Evolutionary conservation across 2,797 vertebrate species (phyloP).

Genomic region (Calcarius lapponicus): DNA sequence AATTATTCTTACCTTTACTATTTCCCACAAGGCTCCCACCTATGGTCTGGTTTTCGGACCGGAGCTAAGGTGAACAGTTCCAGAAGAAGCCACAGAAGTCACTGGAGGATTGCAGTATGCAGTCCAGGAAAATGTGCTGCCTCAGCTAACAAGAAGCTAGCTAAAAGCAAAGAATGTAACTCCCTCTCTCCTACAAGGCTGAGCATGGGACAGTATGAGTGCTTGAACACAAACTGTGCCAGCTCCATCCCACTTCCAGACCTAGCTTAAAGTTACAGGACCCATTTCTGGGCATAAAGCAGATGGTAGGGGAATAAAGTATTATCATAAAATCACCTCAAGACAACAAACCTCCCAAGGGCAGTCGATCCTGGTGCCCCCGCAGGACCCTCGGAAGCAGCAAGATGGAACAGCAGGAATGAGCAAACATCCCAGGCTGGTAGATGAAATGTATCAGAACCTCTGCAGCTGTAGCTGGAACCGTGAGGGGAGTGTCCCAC

Average conservation of each 20-base stretch:
- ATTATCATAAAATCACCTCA: background rate
- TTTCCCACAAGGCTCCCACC: background rate
- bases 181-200: background rate
- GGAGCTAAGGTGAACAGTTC: background rate
- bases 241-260: background rate
- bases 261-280: background rate
- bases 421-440: background rate
- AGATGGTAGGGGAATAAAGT: background rate
- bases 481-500: rapidly evolving
- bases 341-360: background rate
- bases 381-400: background rate
- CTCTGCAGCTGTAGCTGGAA: background rate
- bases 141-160: background rate
- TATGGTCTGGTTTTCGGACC: background rate
- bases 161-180: background rate
- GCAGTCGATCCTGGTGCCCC: background rate
- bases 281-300: background rate
- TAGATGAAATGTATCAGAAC: too few relatives aligned
- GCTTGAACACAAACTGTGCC: background rate
- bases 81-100: background rate
- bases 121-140: background rate
- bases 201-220: background rate
- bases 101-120: background rate
- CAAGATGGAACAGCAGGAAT: background rate
- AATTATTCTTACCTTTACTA: background rate